Conservation (phyloP, 2,888 invertebrate species). For the Acanthosepion pharaonis region DNA sequence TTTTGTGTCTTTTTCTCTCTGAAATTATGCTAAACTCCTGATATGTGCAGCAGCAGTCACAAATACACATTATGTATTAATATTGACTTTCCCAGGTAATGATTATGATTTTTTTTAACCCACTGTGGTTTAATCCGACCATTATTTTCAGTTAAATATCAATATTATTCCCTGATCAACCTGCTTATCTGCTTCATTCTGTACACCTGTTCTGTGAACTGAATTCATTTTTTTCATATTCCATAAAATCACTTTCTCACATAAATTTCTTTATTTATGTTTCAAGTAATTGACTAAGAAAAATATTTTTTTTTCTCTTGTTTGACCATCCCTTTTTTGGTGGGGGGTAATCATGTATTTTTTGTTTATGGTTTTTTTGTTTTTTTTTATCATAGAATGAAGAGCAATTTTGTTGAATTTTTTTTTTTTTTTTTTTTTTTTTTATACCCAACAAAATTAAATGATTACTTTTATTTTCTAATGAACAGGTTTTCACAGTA, state of each 20-base stretch:
- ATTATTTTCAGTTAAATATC: not conserved
- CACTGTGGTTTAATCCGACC: not conserved
- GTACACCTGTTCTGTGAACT: not conserved
- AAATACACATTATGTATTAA: not conserved
- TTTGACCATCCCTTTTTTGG: not conserved
- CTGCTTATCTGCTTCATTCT: not conserved
- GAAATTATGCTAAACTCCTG: too few species aligned
- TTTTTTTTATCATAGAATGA: too few species aligned
- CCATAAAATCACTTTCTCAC: not conserved
- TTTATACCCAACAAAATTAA: too few species aligned
- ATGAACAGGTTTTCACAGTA: too few species aligned
- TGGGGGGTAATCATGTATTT: too few species aligned
- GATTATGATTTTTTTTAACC: not conserved
- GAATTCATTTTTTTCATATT: not conserved
- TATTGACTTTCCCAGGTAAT: not conserved
- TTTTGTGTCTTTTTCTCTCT: too few species aligned
- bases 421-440: too few species aligned
- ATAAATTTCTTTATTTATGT: not conserved
- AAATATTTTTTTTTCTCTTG: not conserved
- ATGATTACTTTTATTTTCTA: too few species aligned
- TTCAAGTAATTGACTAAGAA: not conserved
- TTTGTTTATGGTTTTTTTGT: too few species aligned
- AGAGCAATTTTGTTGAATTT: too few species aligned
- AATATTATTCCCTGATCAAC: not conserved
- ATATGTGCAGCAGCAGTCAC: too few species aligned